These are phyloP conservation scores for Misgurnus anguillicaudatus DNA, from an alignment of 2,113 vertebrate genomes.

Conservation along the genomic window DNA sequence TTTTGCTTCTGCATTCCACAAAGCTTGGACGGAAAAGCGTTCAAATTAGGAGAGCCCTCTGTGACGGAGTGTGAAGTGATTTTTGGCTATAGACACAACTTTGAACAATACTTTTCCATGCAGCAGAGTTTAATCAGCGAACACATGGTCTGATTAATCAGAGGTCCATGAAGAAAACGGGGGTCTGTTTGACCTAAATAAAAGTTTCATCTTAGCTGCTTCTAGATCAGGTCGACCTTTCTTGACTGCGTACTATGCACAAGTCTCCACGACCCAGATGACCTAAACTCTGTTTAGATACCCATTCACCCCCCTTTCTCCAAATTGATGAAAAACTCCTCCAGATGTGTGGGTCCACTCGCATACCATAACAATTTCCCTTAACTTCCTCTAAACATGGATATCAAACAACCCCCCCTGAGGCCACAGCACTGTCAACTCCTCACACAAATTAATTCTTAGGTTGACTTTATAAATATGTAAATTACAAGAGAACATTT, in stretches of 20 bases:
- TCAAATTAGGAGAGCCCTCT: constrained; percentile 18
- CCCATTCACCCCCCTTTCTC: constrained; percentile 25
- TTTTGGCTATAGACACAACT: constrained; percentile 18
- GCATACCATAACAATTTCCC: constrained; percentile 41
- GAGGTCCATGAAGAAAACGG: background rate
- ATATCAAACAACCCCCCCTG: constrained; percentile 10
- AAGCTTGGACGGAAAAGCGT: constrained; percentile 37
- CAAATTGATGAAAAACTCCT: constrained; percentile 47
- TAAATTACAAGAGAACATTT: background rate
- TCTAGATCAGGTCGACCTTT: constrained; percentile 58
- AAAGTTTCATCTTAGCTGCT: constrained; percentile 47
- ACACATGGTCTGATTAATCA: constrained; percentile 10
- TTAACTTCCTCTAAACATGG: constrained; percentile 48
- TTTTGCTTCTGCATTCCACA: constrained; percentile 8
- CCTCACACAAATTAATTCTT: background rate
- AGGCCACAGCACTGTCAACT: background rate
- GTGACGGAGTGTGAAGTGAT: constrained; percentile 26
- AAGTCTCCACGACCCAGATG: constrained; percentile 56
- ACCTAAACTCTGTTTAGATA: constrained; percentile 32
- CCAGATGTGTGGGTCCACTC: constrained; percentile 38
- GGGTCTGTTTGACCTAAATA: background rate
- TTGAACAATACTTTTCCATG: constrained; percentile 39
- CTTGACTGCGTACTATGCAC: constrained; percentile 62
- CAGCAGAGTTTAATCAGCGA: constrained; percentile 22
- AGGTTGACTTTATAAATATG: constrained; percentile 16